A percentile compares a stretch with the other conserved stretches of the same genome.
Evolutionary conservation across 2,113 vertebrate genomes (phyloP).

Genomic region (Corythornis cristatus): DNA sequence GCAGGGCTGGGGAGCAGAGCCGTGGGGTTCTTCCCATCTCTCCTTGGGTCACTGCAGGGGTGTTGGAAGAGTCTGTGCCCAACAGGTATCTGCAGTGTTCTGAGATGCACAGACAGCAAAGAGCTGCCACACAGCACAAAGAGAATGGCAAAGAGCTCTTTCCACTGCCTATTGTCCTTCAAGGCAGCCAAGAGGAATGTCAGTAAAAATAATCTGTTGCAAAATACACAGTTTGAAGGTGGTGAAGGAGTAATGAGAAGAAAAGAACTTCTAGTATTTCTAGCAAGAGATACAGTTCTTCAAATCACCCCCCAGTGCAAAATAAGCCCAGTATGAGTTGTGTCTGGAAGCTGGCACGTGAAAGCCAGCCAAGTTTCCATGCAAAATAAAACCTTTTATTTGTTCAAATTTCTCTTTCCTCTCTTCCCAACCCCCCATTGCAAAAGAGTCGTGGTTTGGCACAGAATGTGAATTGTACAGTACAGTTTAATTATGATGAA

Average conservation of each 20-base stretch:
- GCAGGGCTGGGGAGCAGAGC: background rate
- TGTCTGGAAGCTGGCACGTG: constrained; percentile 41
- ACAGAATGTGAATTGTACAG: background rate
- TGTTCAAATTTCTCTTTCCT: constrained; percentile 8
- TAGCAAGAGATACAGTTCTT: background rate
- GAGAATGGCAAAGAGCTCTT: constrained; percentile 1
- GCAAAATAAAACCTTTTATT: constrained; percentile 56
- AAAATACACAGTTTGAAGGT: background rate
- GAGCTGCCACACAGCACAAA: background rate
- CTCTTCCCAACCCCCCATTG: background rate
- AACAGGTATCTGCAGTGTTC: background rate
- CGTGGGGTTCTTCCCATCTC: too few species aligned
- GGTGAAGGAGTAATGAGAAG: background rate
- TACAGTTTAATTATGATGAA: constrained; percentile 4
- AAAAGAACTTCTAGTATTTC: background rate
- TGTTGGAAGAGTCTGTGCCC: background rate
- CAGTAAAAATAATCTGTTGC: background rate
- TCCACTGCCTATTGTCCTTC: background rate
- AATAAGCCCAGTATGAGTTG: background rate
- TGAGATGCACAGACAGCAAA: background rate
- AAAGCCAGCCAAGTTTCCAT: constrained; percentile 56
- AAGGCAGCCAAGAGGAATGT: background rate
- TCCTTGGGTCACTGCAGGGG: too few species aligned
- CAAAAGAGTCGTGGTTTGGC: constrained; percentile 25
- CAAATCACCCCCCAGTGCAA: background rate